Conservation (phyloP, 2,888 invertebrate species). For the Drosophila merina region DNA sequence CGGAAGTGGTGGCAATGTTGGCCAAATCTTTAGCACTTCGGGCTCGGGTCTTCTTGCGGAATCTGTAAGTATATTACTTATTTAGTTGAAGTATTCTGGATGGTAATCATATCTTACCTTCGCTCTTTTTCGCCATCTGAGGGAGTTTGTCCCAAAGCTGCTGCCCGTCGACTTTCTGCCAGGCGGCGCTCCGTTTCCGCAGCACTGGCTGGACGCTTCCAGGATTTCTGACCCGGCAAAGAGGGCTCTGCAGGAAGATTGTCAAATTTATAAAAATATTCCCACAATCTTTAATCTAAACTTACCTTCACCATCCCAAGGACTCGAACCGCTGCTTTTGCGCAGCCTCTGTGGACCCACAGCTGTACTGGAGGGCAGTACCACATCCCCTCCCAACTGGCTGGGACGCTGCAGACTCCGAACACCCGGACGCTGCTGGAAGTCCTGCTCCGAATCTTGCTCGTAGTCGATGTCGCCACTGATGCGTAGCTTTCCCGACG, state of each 20-base stretch:
- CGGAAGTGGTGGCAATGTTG: slow-evolving; percentile 37
- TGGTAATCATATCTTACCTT: slow-evolving; percentile 75
- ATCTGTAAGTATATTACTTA: slow-evolving; percentile 61
- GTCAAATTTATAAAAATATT: no score
- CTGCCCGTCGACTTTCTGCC: slow-evolving; percentile 80
- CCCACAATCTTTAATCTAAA: neutral
- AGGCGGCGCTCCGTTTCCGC: slow-evolving; percentile 85
- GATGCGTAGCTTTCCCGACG: slow-evolving; percentile 79
- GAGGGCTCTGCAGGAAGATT: slow-evolving; percentile 63
- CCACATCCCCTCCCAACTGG: slow-evolving; percentile 68
- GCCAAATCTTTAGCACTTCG: slow-evolving; percentile 74
- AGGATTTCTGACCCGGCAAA: slow-evolving; percentile 82
- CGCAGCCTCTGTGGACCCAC: slow-evolving; percentile 69
- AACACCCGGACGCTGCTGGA: slow-evolving; percentile 61
- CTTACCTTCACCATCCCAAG: slow-evolving; percentile 86
- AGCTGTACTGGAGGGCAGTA: slow-evolving; percentile 24
- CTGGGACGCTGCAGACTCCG: slow-evolving; percentile 82
- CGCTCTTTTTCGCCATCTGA: slow-evolving; percentile 86
- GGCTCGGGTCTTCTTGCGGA: slow-evolving; percentile 85
- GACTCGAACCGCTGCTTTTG: slow-evolving; percentile 84
- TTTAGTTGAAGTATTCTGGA: neutral
- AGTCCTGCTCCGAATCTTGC: slow-evolving; percentile 85
- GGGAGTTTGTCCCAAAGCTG: slow-evolving; percentile 77
- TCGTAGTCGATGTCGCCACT: slow-evolving; percentile 85
- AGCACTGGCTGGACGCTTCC: slow-evolving; percentile 86